Base-by-base conservation (phyloP, 1,140 invertebrate species). In the Drosophila tani region DNA sequence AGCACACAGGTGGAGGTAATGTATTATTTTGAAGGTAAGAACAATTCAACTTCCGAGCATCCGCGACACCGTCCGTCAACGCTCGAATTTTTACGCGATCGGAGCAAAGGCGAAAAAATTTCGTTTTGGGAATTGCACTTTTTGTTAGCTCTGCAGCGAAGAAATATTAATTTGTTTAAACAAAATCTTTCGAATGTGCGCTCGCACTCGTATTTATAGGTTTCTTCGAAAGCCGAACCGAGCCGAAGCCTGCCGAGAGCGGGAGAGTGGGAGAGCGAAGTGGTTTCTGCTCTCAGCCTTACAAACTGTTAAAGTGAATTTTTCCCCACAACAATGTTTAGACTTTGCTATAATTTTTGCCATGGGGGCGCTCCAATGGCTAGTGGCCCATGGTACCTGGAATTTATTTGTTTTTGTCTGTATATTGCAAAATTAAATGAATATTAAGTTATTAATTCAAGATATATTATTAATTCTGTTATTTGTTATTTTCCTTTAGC, bases 1-100 rank as follows among this genome's bases (percentile, higher is more conserved):
- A 35, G 45, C 65, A 67, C 65, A 64, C 59, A 49, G 14, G 12
- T 35, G 27, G 19, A 46, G 29, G 41, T 62, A 51, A 53, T 21
- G 24, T 55, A 15, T 21, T 40, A 40, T 40, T 24, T 40, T 24
- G 53, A 14, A 38, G 19, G 4, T 38, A 55, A 21, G 32, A 40
- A 56, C 35, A 56, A n/a, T 24, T 38, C 5, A 38, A 14, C 14
- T 55, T 40, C 35, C 14, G 35, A 56, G 35, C 53, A 40, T 24
- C 19, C 53, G 53, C 53, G 51, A 55, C 32, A 35, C 29, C 12
- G 6, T 53, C 17, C 29, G 4, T 35, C 32, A 38, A 38, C 32
- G 32, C 21, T 38, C 14, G 32, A 55, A 15, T 55, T n/a, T 56
- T n/a, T 55, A 24, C 53, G 35, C 53, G 53, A 56, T 56, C 53